Percentiles rank a stretch among this genome's conserved stretches.
These are phyloP conservation scores for Natator depressus DNA, from an alignment of 2,113 vertebrate species.

Conservation along the genomic window DNA sequence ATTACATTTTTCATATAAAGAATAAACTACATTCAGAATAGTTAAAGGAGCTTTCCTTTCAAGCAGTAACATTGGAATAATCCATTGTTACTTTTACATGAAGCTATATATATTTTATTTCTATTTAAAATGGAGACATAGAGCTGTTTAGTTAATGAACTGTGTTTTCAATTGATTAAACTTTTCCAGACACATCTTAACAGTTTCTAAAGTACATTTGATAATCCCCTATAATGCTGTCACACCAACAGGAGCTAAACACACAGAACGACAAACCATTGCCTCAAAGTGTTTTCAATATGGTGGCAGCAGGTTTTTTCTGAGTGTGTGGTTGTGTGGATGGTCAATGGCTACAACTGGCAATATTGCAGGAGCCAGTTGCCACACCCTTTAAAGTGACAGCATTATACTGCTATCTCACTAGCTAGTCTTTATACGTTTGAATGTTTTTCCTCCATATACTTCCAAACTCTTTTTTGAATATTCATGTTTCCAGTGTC, in stretches of 20 bases:
- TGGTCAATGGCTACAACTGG: not conserved
- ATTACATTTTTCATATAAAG: not conserved
- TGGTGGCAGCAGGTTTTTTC: not conserved
- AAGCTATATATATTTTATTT: not conserved
- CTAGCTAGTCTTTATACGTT: not conserved
- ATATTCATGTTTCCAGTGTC: not conserved
- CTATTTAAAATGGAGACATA: not conserved
- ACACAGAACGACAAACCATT: not conserved
- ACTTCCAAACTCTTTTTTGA: not conserved
- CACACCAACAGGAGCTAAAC: not conserved
- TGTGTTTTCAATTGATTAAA: not conserved
- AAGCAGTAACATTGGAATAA: not conserved
- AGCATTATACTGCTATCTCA: not conserved
- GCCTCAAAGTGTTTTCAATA: not conserved
- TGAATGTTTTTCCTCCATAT: not conserved
- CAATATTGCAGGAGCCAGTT: not conserved
- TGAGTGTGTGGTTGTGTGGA: not conserved
- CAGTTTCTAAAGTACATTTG: not conserved
- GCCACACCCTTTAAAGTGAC: not conserved
- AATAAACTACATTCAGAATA: not conserved
- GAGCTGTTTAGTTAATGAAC: not conserved
- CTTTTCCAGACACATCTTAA: not conserved
- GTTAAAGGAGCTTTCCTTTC: not conserved
- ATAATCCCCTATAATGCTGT: not conserved
- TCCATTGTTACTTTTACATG: not conserved